phyloP scores from a whole-genome alignment of 2,888 invertebrate species.

The Oeneis ivallda region DNA sequence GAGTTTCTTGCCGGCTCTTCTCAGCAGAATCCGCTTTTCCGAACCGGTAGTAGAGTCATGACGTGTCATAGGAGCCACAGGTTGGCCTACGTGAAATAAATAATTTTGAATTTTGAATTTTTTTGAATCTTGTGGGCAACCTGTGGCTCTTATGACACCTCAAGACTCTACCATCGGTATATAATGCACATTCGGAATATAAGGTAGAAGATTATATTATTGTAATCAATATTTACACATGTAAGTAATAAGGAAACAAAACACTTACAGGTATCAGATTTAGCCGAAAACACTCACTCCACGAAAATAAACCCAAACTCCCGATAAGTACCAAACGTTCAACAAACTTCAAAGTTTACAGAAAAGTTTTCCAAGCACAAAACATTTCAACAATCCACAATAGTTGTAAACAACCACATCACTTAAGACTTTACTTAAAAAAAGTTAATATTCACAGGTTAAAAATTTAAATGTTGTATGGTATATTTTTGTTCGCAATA shows the following conservation, averaged over 20 bases:
- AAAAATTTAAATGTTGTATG: neutral
- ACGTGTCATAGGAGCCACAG: too few relatives aligned
- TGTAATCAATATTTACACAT: too few relatives aligned
- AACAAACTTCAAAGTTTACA: constrained; percentile 13
- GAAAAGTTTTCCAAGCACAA: constrained; percentile 6
- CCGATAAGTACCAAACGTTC: neutral
- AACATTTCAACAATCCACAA: neutral
- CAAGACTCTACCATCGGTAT: too few relatives aligned
- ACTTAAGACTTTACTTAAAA: neutral
- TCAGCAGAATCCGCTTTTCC: too few relatives aligned
- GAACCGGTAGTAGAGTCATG: too few relatives aligned
- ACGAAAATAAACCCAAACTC: constrained; percentile 1
- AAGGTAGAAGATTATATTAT: too few relatives aligned
- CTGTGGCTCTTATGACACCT: too few relatives aligned
- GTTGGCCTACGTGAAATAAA: too few relatives aligned
- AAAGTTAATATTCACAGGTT: constrained; percentile 7
- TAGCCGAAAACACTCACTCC: constrained; percentile 2
- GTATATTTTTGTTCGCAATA: constrained; percentile 15
- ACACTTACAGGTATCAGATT: constrained; percentile 3
- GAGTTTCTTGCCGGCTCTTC: too few relatives aligned
- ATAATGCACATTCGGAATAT: too few relatives aligned
- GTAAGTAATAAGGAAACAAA: neutral
- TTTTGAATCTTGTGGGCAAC: too few relatives aligned
- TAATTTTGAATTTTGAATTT: too few relatives aligned
- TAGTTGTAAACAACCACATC: neutral